phyloP scores from a whole-genome alignment of 2,888 invertebrate species.

The Eupithecia exiguata region DNA sequence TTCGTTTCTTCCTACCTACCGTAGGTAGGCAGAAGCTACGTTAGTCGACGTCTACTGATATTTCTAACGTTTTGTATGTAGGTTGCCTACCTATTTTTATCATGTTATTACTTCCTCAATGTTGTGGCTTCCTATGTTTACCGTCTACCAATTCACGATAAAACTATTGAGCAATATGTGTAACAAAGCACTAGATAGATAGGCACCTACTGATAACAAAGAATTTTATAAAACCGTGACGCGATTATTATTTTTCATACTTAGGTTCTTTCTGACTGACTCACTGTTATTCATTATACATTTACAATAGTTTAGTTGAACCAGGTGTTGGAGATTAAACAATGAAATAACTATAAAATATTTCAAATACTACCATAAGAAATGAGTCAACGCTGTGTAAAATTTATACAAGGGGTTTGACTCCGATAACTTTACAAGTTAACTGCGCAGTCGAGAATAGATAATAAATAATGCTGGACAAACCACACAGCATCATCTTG shows the following conservation, averaged over 20 bases:
- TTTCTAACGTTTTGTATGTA: not conserved
- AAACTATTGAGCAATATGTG: not conserved
- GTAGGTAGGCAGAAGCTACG: too few species aligned
- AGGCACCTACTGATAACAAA: conserved; percentile 25
- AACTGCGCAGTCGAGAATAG: too few species aligned
- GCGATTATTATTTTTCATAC: conserved; percentile 9
- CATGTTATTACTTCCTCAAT: not conserved
- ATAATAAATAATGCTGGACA: too few species aligned
- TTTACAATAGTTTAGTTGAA: conserved; percentile 14
- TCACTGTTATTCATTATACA: conserved; percentile 17
- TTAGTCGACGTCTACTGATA: too few species aligned
- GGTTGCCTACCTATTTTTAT: not conserved
- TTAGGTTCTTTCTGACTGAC: not conserved
- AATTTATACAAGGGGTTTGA: too few species aligned
- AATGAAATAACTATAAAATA: not conserved
- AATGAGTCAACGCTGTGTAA: not conserved
- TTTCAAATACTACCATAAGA: not conserved
- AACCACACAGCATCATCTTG: too few species aligned
- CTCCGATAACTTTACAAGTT: too few species aligned
- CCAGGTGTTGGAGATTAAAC: conserved; percentile 19
- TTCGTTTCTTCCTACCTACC: not conserved
- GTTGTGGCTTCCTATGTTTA: not conserved
- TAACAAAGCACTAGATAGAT: not conserved
- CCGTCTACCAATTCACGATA: not conserved
- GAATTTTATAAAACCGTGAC: conserved; percentile 24